Evolutionary conservation across 2,888 invertebrate species (phyloP).

Genomic region (Papilio demoleus): DNA sequence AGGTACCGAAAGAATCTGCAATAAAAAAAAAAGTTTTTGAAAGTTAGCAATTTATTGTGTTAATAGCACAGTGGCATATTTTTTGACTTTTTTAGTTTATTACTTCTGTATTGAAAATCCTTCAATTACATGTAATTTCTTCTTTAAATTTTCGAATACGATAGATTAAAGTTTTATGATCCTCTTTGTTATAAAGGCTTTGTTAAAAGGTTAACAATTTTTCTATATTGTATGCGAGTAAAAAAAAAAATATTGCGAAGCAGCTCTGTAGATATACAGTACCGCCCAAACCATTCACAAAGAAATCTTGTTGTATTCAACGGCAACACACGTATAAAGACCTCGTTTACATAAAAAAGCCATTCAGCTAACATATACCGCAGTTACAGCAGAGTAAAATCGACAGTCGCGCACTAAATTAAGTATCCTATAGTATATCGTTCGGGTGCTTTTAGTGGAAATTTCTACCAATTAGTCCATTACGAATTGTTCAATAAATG

Average conservation of each 20-base stretch:
- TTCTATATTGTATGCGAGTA: neutral
- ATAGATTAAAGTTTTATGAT: no score
- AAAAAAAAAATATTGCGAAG: slow-evolving; percentile 26
- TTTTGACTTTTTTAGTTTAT: no score
- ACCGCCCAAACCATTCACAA: slow-evolving; percentile 47
- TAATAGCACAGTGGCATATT: no score
- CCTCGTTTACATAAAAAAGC: slow-evolving; percentile 68
- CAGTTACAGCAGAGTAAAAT: slow-evolving; percentile 51
- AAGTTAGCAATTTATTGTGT: no score
- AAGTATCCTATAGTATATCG: slow-evolving; percentile 45
- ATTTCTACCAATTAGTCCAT: slow-evolving; percentile 37
- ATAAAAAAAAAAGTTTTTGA: no score
- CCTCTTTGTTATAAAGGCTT: no score
- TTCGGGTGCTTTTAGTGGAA: slow-evolving; percentile 36
- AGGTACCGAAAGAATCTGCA: no score
- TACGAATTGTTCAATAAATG: slow-evolving; percentile 28
- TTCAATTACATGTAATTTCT: no score
- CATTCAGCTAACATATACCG: slow-evolving; percentile 56
- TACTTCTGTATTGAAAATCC: no score
- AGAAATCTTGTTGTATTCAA: slow-evolving; percentile 53
- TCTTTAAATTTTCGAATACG: no score
- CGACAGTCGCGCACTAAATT: slow-evolving; percentile 52
- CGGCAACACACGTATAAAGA: slow-evolving; percentile 47
- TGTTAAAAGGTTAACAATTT: neutral
- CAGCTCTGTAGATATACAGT: slow-evolving; percentile 31